These are phyloP conservation scores for Xylota segnis DNA, from an alignment of 2,888 invertebrate species.

Conservation along the genomic window DNA sequence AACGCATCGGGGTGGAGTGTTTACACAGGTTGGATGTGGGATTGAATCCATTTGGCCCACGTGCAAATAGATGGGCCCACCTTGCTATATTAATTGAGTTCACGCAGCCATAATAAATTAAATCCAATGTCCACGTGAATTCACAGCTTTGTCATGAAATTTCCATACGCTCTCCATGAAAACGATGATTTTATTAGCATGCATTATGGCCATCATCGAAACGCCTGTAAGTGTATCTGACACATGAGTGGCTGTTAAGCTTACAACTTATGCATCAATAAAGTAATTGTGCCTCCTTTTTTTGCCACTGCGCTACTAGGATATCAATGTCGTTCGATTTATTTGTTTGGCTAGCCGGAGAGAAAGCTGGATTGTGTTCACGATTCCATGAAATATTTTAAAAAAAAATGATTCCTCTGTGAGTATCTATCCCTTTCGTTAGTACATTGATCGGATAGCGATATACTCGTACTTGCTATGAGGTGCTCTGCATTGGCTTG, in stretches of 20 bases:
- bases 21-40: not conserved
- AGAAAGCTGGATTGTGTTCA: not conserved
- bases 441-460: not conserved
- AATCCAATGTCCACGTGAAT: constrained; percentile 16
- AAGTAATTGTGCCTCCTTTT: not conserved
- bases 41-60: not conserved
- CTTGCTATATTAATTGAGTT: constrained; percentile 19
- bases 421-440: not conserved
- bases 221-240: constrained; percentile 43
- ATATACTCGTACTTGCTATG: not conserved
- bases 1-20: not conserved
- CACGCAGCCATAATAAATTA: not conserved
- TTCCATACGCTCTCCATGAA: constrained; percentile 35
- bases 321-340: not conserved
- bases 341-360: not conserved
- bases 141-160: constrained; percentile 38
- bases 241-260: constrained; percentile 43
- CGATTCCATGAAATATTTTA: not conserved
- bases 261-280: constrained; percentile 50
- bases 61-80: not conserved
- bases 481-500: not conserved
- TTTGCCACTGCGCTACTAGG: not conserved
- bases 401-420: not conserved
- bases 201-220: constrained; percentile 58
- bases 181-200: constrained; percentile 56